A percentile compares a stretch with the other conserved stretches of the same genome.
These are phyloP conservation scores for Harpalus rubripes DNA, from an alignment of 2,888 invertebrate species.

Conservation along the genomic window DNA sequence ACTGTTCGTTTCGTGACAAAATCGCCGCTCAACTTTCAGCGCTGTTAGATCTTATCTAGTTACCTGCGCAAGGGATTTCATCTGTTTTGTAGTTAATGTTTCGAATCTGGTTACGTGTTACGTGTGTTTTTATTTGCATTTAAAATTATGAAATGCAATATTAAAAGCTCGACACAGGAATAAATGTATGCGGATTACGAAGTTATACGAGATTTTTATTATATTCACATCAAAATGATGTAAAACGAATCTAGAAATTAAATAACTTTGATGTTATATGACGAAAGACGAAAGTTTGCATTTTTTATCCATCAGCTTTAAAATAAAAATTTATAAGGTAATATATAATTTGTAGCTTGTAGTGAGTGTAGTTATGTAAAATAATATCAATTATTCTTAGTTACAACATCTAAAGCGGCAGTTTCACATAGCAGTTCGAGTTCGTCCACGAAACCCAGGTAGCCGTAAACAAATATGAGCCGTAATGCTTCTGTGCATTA, in stretches of 20 bases:
- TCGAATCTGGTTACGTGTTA: slow-evolving; percentile 23
- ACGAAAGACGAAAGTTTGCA: not conserved
- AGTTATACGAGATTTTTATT: slow-evolving; percentile 32
- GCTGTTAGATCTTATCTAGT: slow-evolving; percentile 35
- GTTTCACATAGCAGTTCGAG: too few relatives aligned
- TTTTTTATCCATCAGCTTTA: not conserved
- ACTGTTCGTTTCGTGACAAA: slow-evolving; percentile 31
- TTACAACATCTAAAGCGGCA: too few relatives aligned
- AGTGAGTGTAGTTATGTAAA: not conserved
- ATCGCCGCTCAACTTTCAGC: slow-evolving; percentile 24
- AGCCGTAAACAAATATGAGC: too few relatives aligned
- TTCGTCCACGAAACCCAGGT: too few relatives aligned
- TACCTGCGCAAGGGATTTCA: slow-evolving; percentile 8
- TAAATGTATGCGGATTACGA: slow-evolving; percentile 16
- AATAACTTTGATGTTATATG: slow-evolving; percentile 30
- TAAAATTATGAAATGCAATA: slow-evolving; percentile 48
- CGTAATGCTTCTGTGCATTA: too few relatives aligned
- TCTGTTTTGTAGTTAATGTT: slow-evolving; percentile 35
- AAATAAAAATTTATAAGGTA: not conserved
- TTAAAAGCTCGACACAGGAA: slow-evolving; percentile 21
- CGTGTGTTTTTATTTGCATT: slow-evolving; percentile 39
- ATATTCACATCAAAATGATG: slow-evolving; percentile 39
- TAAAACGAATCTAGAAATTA: slow-evolving; percentile 9
- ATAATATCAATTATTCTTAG: too few relatives aligned
- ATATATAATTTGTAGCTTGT: not conserved